Base-by-base conservation (phyloP, 2,797 vertebrate genomes). In the Acanthiza pusilla region DNA sequence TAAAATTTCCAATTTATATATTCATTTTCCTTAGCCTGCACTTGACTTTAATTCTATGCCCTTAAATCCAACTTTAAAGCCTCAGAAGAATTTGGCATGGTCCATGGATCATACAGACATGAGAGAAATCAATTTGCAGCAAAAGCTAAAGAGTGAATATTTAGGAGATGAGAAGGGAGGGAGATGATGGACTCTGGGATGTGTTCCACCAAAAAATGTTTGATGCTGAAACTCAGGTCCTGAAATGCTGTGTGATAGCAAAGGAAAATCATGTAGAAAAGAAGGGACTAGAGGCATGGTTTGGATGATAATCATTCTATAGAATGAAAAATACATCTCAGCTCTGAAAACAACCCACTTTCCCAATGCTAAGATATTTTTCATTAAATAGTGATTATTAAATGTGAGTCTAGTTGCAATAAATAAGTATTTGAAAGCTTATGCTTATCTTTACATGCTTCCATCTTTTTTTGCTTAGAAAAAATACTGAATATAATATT, bases 61-160 rank as follows among this genome's bases (percentile, higher is more conserved):
- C 36, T 90, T 72, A 89, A 88, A 93, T 91, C n/a, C 65, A 88
- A 10, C 75, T 94, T 92, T 89, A 92, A 95, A 92, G 66, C 32
- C 63, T 95, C 77, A 67, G 78, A 89, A 92, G 53, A 88, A 94
- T 96, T 96, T 96, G 57, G 50, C 60, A 82, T 85, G 76, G 73
- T 92, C 70, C 50, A 25, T 84, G 78, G 81, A 93, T 91, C 90
- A 77, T 73, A 85, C 45, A 93, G 73, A 76, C 73, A 34, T 57
- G 54, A 94, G 81, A 89, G 57, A 78, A 96, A 96, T 94, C 81
- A 92, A 88, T 96, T 93, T 89, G 40, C 51, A 68, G 70, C 38
- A 88, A 81, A 91, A 94, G 50, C 47, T 93, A 66, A 87, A 87
- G 54, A 93, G 16, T 7, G 5, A 61, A 34, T 75, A 47, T 74